These are phyloP conservation scores for Pseudoips prasinana DNA, from an alignment of 2,888 invertebrate species.

Conservation along the genomic window DNA sequence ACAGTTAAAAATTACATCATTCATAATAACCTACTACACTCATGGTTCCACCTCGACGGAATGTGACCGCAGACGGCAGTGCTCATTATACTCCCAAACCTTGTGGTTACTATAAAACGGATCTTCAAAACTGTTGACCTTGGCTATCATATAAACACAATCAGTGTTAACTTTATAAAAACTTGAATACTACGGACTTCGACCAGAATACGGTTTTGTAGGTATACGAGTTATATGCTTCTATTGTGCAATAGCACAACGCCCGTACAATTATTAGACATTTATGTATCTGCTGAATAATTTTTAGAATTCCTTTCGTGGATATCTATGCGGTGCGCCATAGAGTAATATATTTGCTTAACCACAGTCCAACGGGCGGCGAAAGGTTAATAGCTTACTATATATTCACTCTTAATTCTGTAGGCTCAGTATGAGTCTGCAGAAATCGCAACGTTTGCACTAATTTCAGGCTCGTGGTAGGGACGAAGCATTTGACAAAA, in stretches of 20 bases:
- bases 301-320: background rate
- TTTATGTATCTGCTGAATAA: background rate
- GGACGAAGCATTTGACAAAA: too few relatives aligned
- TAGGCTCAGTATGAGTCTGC: too few relatives aligned
- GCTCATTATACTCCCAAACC: conserved; percentile 15
- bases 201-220: conserved; percentile 13
- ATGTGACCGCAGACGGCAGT: conserved; percentile 6
- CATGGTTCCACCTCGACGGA: conserved; percentile 14
- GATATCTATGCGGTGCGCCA: too few relatives aligned
- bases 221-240: conserved; percentile 12
- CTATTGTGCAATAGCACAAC: conserved; percentile 22
- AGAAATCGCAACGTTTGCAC: too few relatives aligned
- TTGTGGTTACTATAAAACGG: conserved; percentile 24
- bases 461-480: too few relatives aligned
- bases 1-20: conserved; percentile 25
- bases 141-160: conserved; percentile 24
- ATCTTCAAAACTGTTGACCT: conserved; percentile 30
- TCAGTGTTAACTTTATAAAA: conserved; percentile 24
- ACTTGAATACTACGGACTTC: conserved; percentile 29
- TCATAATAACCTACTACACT: conserved; percentile 18
- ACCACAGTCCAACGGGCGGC: too few relatives aligned
- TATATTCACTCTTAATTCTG: too few relatives aligned
- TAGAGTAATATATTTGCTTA: too few relatives aligned
- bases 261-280: conserved; percentile 8
- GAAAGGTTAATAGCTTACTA: too few relatives aligned